Percentiles rank a stretch among this genome's conserved stretches.
Evolutionary conservation across 1,140 invertebrate genomes (phyloP).

Genomic region (Gonioctena quinquepunctata): DNA sequence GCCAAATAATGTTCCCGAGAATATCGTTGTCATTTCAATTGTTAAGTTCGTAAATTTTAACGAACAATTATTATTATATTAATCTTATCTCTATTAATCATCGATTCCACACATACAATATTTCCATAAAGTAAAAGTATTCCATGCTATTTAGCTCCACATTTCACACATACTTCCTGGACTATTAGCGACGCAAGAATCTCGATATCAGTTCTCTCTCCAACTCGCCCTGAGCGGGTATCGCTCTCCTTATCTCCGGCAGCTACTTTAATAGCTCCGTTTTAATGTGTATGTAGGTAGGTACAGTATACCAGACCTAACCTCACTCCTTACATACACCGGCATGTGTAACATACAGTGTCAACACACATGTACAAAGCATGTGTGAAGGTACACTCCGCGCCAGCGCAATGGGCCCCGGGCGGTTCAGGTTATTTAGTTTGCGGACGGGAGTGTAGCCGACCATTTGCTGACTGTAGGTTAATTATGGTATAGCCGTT

Average conservation of each 20-base stretch:
- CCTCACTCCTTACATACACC: constrained; percentile 46
- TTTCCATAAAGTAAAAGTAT: no score
- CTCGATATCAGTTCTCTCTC: neutral
- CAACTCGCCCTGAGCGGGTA: neutral
- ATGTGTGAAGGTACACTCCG: constrained; percentile 52
- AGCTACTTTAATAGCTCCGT: constrained; percentile 51
- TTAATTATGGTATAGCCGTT: constrained; percentile 37
- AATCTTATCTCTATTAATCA: no score
- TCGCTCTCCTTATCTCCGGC: constrained; percentile 41
- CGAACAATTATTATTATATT: no score
- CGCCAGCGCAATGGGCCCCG: constrained; percentile 3
- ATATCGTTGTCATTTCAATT: no score
- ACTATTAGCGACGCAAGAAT: neutral
- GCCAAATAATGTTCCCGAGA: no score
- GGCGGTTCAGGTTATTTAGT: constrained; percentile 30
- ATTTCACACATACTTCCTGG: neutral
- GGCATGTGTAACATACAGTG: constrained; percentile 52
- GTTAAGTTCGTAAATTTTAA: no score
- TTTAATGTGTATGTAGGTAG: constrained; percentile 49
- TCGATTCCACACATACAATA: no score
- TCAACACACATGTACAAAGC: constrained; percentile 53
- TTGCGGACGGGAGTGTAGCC: constrained; percentile 28
- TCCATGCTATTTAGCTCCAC: no score
- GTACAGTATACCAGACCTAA: constrained; percentile 16
- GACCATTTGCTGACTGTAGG: constrained; percentile 34